Percentiles rank a stretch among this genome's conserved stretches.
Evolutionary conservation across 2,888 invertebrate species (phyloP).

Genomic region (Agonopterix subpropinquella): DNA sequence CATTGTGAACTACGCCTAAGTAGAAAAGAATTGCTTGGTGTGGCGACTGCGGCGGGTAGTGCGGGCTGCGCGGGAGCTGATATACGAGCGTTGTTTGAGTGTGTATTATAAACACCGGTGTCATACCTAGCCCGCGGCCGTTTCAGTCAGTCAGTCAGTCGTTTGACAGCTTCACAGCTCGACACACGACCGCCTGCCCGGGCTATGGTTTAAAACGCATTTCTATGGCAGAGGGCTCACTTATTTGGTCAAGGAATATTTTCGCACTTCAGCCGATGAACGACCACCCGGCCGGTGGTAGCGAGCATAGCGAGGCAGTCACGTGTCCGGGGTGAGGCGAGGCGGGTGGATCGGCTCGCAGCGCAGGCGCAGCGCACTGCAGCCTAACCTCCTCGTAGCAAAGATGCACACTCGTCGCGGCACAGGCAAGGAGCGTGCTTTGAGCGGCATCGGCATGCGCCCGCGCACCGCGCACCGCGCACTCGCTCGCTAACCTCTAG

Average conservation of each 20-base stretch:
- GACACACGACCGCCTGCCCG: slow-evolving; percentile 30
- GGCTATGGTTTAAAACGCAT: slow-evolving; percentile 43
- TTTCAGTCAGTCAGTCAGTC: slow-evolving; percentile 44
- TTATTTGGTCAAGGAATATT: slow-evolving; percentile 48
- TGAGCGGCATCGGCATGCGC: slow-evolving; percentile 66
- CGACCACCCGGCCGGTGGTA: slow-evolving; percentile 64
- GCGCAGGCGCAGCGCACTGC: slow-evolving; percentile 60
- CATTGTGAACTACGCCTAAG: not conserved
- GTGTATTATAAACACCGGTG: slow-evolving; percentile 39
- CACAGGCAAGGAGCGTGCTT: slow-evolving; percentile 68
- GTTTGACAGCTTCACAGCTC: slow-evolving; percentile 30
- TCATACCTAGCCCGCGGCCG: slow-evolving; percentile 24
- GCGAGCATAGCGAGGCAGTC: slow-evolving; percentile 62
- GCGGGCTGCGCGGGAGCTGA: slow-evolving; percentile 40
- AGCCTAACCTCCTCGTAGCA: slow-evolving; percentile 62
- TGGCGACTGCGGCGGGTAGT: slow-evolving; percentile 14
- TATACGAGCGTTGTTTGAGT: slow-evolving; percentile 25
- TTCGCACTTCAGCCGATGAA: slow-evolving; percentile 64
- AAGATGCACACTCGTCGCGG: slow-evolving; percentile 70
- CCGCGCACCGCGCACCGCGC: slow-evolving; percentile 41
- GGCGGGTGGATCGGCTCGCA: slow-evolving; percentile 62
- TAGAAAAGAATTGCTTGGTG: not conserved
- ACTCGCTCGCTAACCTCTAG: slow-evolving; percentile 43
- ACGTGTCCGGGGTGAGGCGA: slow-evolving; percentile 74
- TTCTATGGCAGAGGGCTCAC: slow-evolving; percentile 55